These are phyloP conservation scores for Diaphora mendica DNA, from an alignment of 2,888 invertebrate species.

Conservation along the genomic window DNA sequence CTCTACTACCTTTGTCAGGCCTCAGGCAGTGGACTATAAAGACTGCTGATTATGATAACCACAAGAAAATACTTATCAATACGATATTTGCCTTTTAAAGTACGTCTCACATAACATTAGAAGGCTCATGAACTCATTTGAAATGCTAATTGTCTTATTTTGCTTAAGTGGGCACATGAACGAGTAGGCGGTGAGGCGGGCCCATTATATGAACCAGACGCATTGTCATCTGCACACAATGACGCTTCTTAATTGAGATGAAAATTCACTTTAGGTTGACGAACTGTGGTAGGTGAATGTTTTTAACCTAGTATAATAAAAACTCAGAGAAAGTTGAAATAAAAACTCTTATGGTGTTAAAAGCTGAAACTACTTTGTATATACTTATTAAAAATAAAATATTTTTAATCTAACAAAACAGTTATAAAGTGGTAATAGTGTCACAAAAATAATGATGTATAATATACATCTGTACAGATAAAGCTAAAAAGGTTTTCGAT, in stretches of 20 bases:
- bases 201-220: slow-evolving; percentile 48
- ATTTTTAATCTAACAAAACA: not conserved
- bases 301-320: slow-evolving; percentile 12
- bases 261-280: slow-evolving; percentile 38
- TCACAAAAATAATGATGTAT: not conserved
- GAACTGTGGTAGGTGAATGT: slow-evolving; percentile 23
- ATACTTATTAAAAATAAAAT: not conserved
- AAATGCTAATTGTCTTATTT: slow-evolving; percentile 34
- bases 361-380: not conserved
- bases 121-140: slow-evolving; percentile 12
- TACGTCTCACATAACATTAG: not conserved
- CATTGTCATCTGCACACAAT: slow-evolving; percentile 52
- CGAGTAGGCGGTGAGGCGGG: slow-evolving; percentile 48
- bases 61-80: not conserved
- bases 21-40: too few species aligned
- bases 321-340: not conserved
- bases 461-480: not conserved
- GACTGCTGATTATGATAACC: not conserved
- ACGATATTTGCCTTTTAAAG: not conserved
- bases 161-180: slow-evolving; percentile 41
- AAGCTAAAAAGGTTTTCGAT: not conserved
- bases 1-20: too few species aligned
- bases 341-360: not conserved
- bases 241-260: slow-evolving; percentile 54
- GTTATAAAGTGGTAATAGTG: too few species aligned